A percentile compares a stretch with the other conserved stretches of the same genome.
Evolutionary conservation across 2,888 invertebrate species (phyloP).

Genomic region (Unio delphinus): DNA sequence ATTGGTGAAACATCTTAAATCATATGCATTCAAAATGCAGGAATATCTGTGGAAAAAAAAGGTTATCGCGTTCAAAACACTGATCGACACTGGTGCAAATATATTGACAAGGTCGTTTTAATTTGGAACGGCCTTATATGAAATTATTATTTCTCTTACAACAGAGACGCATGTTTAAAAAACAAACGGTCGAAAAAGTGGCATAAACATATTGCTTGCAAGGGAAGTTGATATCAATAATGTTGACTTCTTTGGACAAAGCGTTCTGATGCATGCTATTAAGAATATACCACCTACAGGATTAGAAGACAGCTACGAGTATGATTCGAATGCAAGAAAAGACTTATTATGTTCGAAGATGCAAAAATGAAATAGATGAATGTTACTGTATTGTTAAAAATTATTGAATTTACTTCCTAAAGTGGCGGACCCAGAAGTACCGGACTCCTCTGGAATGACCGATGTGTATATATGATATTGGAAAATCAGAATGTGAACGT

Average conservation of each 20-base stretch:
- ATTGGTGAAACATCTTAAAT: background rate
- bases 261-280: constrained; percentile 1
- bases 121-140: background rate
- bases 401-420: constrained; percentile 7
- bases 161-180: background rate
- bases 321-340: background rate
- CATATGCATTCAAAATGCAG: background rate
- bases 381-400: background rate
- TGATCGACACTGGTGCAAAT: background rate
- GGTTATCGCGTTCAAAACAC: background rate
- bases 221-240: background rate
- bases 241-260: constrained; percentile 5
- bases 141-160: background rate
- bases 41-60: background rate
- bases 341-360: background rate
- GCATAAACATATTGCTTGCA: background rate
- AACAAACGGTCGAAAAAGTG: background rate
- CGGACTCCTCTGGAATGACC: constrained; percentile 8
- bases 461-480: constrained; percentile 3
- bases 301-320: background rate
- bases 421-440: constrained; percentile 18
- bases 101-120: background rate
- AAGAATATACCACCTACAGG: background rate
- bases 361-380: constrained; percentile 5
- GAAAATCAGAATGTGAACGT: constrained; percentile 6